Percentiles rank a stretch among this genome's conserved stretches.
These are phyloP conservation scores for Colaptes auratus DNA, from an alignment of 2,113 vertebrate genomes.

Conservation along the genomic window DNA sequence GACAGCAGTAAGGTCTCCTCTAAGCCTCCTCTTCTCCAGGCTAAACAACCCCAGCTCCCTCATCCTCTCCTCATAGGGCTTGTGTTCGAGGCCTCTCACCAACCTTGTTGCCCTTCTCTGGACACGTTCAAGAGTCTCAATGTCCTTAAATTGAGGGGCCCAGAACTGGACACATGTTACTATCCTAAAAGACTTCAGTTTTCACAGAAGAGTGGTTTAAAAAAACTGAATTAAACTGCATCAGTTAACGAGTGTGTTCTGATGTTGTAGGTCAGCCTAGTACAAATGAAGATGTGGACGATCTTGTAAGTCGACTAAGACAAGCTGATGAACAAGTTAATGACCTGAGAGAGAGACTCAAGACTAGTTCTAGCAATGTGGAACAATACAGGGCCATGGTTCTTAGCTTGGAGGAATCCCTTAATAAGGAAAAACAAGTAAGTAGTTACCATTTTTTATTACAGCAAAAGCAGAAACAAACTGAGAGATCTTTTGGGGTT, in stretches of 20 bases:
- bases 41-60: too few species aligned
- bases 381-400: slow-evolving; percentile 93
- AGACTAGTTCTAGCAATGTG: slow-evolving; percentile 81
- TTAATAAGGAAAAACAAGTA: slow-evolving; percentile 95
- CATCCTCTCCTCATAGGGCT: too few species aligned
- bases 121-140: too few species aligned
- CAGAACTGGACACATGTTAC: not conserved
- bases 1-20: too few species aligned
- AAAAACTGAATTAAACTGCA: not conserved
- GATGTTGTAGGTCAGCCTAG: slow-evolving; percentile 72
- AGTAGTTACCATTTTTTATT: not conserved
- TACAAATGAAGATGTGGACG: slow-evolving; percentile 83
- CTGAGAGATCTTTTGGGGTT: not conserved
- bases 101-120: too few species aligned
- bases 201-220: not conserved
- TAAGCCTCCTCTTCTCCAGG: too few species aligned
- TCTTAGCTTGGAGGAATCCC: slow-evolving; percentile 91
- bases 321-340: slow-evolving; percentile 84
- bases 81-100: too few species aligned
- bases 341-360: slow-evolving; percentile 87
- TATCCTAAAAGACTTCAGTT: not conserved
- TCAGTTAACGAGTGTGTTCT: not conserved
- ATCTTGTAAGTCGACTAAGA: slow-evolving; percentile 81
- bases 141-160: too few species aligned
- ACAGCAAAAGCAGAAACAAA: not conserved